phyloP scores from a whole-genome alignment of 2,797 vertebrate species.

The Argyrosomus regius region DNA sequence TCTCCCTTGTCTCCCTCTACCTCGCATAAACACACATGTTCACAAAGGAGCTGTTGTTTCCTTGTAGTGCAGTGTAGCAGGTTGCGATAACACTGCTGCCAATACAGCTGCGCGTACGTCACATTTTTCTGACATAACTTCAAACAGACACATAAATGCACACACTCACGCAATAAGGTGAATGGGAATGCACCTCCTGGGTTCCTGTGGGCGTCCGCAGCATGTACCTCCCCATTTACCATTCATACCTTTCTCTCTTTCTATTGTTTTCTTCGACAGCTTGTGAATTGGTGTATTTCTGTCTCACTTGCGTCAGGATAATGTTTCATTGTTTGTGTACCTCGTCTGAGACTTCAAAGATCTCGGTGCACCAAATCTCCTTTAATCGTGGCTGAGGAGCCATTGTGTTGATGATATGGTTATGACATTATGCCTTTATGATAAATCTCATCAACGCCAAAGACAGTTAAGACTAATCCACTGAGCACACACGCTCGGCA shows the following conservation, averaged over 20 bases:
- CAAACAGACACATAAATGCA: conserved; percentile 42
- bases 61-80: conserved; percentile 38
- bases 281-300: conserved; percentile 46
- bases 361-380: conserved; percentile 74
- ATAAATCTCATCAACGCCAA: conserved; percentile 80
- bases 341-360: conserved; percentile 81
- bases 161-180: conserved; percentile 38
- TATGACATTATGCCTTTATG: conserved; percentile 80
- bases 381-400: conserved; percentile 79
- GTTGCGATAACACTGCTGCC: conserved; percentile 59
- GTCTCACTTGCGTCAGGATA: conserved; percentile 63
- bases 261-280: conserved; percentile 43
- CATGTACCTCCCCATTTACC: conserved; percentile 45
- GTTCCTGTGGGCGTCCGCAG: conserved; percentile 40
- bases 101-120: conserved; percentile 46
- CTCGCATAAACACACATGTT: conserved; percentile 64
- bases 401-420: conserved; percentile 81
- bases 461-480: conserved; percentile 83
- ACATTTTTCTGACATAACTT: conserved; percentile 60
- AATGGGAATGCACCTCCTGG: conserved; percentile 45
- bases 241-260: conserved; percentile 49
- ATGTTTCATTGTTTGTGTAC: conserved; percentile 71
- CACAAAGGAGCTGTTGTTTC: conserved; percentile 75
- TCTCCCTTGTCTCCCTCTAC: conserved; percentile 43
- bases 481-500: conserved; percentile 75